These are phyloP conservation scores for Keiferia lycopersicella DNA, from an alignment of 2,888 invertebrate genomes.

Conservation along the genomic window DNA sequence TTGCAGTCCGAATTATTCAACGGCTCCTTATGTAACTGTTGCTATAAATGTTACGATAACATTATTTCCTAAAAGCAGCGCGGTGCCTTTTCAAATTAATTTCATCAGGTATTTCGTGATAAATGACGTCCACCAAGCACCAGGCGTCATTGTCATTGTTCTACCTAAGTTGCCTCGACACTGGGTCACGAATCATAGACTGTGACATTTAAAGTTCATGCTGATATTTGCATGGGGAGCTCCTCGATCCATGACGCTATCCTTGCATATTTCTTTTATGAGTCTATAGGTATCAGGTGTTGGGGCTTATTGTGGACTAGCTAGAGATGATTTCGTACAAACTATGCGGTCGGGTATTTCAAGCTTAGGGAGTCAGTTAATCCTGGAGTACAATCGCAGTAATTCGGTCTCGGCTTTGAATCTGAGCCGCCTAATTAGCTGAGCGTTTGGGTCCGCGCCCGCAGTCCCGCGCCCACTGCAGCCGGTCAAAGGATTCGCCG, in stretches of 20 bases:
- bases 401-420: slow-evolving; percentile 74
- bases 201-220: slow-evolving; percentile 77
- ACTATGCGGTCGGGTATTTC: slow-evolving; percentile 40
- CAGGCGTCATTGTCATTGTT: slow-evolving; percentile 23
- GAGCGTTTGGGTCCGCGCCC: slow-evolving; percentile 59
- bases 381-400: slow-evolving; percentile 64
- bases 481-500: slow-evolving; percentile 76
- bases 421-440: slow-evolving; percentile 75
- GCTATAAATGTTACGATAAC: slow-evolving; percentile 7
- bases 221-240: slow-evolving; percentile 64
- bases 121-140: slow-evolving; percentile 21
- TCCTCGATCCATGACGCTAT: slow-evolving; percentile 46
- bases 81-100: neutral
- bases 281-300: slow-evolving; percentile 20
- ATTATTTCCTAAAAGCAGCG: neutral
- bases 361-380: slow-evolving; percentile 50
- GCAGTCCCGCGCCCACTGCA: slow-evolving; percentile 45
- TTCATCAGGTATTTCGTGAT: slow-evolving; percentile 21
- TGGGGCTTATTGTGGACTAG: neutral
- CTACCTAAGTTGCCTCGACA: slow-evolving; percentile 15
- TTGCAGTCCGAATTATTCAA: slow-evolving; percentile 4
- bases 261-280: slow-evolving; percentile 33
- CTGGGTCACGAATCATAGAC: slow-evolving; percentile 48
- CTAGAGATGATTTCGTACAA: slow-evolving; percentile 14
- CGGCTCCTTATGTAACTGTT: neutral